These are phyloP conservation scores for Drosophila pallidifrons DNA, from an alignment of 1,140 invertebrate genomes.

Conservation along the genomic window DNA sequence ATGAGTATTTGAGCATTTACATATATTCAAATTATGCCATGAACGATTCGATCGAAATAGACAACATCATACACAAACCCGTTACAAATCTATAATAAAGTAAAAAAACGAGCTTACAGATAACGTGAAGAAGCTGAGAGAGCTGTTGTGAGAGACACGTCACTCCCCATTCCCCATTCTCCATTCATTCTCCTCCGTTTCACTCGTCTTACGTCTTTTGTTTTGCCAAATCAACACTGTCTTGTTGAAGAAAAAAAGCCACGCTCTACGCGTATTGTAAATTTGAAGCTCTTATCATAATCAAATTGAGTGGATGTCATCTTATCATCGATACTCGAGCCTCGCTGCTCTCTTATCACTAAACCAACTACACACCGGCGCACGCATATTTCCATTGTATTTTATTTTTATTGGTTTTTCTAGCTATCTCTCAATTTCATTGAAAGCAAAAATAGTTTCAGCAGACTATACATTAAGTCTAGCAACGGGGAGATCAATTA, in stretches of 20 bases:
- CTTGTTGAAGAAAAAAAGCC: constrained; percentile 67
- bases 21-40: constrained; percentile 62
- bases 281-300: constrained; percentile 59
- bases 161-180: constrained; percentile 21
- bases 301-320: constrained; percentile 37
- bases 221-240: constrained; percentile 57
- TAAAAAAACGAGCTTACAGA: constrained; percentile 36
- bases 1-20: constrained; percentile 32
- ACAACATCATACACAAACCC: constrained; percentile 54
- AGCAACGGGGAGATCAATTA: background rate
- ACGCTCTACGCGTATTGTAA: constrained; percentile 60
- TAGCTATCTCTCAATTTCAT: background rate
- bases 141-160: constrained; percentile 51
- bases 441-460: background rate
- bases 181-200: no score
- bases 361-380: background rate
- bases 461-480: background rate
- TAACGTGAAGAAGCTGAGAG: constrained; percentile 48
- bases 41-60: constrained; percentile 43
- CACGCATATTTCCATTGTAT: constrained; percentile 8
- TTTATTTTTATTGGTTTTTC: background rate
- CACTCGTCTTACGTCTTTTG: constrained; percentile 11
- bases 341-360: constrained; percentile 26
- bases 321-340: constrained; percentile 46
- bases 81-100: constrained; percentile 41